Conservation (phyloP, 2,113 vertebrate genomes). For the Paramisgurnus dabryanus region DNA sequence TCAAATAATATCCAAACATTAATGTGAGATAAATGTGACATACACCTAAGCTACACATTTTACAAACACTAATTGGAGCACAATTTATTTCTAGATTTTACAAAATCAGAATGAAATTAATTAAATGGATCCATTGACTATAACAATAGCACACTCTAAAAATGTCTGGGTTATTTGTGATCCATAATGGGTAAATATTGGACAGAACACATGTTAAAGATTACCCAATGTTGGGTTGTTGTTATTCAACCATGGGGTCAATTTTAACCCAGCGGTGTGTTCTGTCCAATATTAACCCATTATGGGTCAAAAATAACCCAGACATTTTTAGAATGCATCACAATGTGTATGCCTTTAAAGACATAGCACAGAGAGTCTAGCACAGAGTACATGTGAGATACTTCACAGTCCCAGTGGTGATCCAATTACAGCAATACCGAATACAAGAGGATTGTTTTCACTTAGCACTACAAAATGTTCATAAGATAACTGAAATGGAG, state of each 20-base stretch:
- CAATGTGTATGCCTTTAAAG: constrained; percentile 28
- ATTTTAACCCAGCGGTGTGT: too few relatives aligned
- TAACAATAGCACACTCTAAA: not conserved
- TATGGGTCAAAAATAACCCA: too few relatives aligned
- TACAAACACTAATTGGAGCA: not conserved
- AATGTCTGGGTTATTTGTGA: too few relatives aligned
- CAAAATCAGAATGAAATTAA: not conserved
- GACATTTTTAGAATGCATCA: not conserved
- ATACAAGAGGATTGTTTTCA: constrained; percentile 38
- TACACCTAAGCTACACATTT: too few relatives aligned
- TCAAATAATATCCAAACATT: too few relatives aligned
- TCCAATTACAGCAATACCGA: constrained; percentile 50
- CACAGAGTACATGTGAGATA: constrained; percentile 46
- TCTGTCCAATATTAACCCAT: too few relatives aligned
- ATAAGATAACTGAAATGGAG: constrained; percentile 6
- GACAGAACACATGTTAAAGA: too few relatives aligned
- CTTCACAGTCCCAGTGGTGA: constrained; percentile 26
- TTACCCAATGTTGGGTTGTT: too few relatives aligned
- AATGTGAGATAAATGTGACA: too few relatives aligned
- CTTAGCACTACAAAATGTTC: constrained; percentile 17
- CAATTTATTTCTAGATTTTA: not conserved
- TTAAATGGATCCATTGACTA: constrained; percentile 29
- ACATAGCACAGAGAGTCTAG: not conserved
- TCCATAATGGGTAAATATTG: too few relatives aligned
- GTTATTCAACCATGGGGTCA: too few relatives aligned